These are phyloP conservation scores for Tetragonula clypearis DNA, from an alignment of 1,140 invertebrate species.

Conservation along the genomic window DNA sequence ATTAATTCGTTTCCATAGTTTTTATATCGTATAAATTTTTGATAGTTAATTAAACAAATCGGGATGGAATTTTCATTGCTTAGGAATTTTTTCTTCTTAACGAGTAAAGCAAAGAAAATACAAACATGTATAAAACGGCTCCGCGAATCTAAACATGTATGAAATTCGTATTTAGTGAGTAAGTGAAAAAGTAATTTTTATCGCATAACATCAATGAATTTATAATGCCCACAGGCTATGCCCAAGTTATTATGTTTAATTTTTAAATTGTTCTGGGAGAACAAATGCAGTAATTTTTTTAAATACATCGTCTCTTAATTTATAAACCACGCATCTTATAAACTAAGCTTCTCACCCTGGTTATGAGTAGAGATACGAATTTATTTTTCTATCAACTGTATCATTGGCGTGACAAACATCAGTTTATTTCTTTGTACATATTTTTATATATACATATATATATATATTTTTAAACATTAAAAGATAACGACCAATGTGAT, in stretches of 20 bases:
- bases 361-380: constrained; percentile 18
- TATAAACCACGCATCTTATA: constrained; percentile 14
- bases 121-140: not conserved
- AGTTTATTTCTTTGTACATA: constrained; percentile 66
- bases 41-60: not conserved
- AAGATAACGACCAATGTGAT: constrained; percentile 61
- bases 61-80: not conserved
- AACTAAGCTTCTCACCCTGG: constrained; percentile 17
- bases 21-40: not conserved
- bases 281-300: not conserved
- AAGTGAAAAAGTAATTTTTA: not conserved
- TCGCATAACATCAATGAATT: not conserved
- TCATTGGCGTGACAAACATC: constrained; percentile 25
- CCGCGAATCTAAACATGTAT: not conserved
- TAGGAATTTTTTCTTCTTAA: not conserved
- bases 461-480: constrained; percentile 61
- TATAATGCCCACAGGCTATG: not conserved
- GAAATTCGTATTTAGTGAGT: not conserved
- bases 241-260: not conserved
- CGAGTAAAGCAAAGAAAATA: not conserved
- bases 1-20: not conserved
- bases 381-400: constrained; percentile 59
- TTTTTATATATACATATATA: constrained; percentile 64
- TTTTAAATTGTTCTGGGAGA: not conserved
- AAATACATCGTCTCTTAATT: constrained; percentile 11